These are phyloP conservation scores for Eidolon helvum DNA, from an alignment of 2,113 vertebrate genomes.

Conservation along the genomic window DNA sequence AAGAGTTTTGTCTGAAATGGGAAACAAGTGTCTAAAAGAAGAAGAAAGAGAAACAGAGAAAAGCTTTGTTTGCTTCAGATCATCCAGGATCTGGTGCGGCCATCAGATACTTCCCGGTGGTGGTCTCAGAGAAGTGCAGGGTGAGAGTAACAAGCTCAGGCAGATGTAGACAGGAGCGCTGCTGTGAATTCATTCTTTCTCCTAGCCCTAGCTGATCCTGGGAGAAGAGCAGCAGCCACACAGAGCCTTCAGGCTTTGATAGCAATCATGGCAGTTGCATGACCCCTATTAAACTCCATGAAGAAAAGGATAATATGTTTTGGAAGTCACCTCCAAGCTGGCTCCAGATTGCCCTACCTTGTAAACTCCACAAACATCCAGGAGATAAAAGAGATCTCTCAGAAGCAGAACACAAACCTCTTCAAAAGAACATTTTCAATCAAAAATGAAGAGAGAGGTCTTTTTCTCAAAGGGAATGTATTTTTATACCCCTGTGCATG, in stretches of 20 bases:
- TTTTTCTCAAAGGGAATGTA: background rate
- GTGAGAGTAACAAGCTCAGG: background rate
- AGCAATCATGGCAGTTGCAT: accelerated
- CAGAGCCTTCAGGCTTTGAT: background rate
- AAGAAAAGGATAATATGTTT: background rate
- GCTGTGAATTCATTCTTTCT: background rate
- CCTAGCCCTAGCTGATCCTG: background rate
- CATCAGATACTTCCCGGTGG: background rate
- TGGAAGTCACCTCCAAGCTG: constrained; percentile 42
- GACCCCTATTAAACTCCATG: background rate
- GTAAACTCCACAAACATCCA: constrained; percentile 40
- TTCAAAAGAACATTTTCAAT: constrained; percentile 44
- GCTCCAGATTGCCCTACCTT: background rate
- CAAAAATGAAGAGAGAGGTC: background rate
- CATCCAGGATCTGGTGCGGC: background rate
- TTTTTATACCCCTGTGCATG: background rate
- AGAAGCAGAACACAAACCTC: background rate
- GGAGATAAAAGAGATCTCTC: constrained; percentile 53
- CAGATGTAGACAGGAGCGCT: background rate
- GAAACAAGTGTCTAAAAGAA: background rate
- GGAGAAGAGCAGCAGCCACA: background rate
- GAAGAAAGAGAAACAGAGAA: too few relatives aligned
- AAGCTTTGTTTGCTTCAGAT: background rate
- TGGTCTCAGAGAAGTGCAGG: background rate
- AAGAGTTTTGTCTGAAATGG: background rate